Conservation (phyloP, 2,113 vertebrate genomes). For the Platichthys flesus region DNA sequence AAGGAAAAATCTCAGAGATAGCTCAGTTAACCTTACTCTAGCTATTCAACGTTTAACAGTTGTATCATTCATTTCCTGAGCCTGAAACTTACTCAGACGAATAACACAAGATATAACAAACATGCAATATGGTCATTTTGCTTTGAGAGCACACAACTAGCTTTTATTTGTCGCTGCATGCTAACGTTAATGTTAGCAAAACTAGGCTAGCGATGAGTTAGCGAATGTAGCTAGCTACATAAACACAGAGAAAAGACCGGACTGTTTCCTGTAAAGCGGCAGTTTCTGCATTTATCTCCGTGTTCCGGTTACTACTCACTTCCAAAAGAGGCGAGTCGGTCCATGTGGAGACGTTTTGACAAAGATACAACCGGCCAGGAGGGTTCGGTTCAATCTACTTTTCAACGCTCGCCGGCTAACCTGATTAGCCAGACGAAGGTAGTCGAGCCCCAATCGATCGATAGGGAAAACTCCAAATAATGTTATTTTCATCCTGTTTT, state of each 20-base stretch:
- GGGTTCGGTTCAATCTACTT: slow-evolving; percentile 43
- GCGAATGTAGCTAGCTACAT: not conserved
- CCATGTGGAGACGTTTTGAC: slow-evolving; percentile 79
- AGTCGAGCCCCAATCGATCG: slow-evolving; percentile 29
- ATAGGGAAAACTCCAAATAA: not conserved
- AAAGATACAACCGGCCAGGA: not conserved
- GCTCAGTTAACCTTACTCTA: not conserved
- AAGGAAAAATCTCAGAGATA: not conserved
- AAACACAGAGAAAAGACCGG: not conserved
- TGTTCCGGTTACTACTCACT: slow-evolving; percentile 83
- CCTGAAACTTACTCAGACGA: not conserved
- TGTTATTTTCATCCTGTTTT: too few relatives aligned
- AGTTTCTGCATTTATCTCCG: not conserved
- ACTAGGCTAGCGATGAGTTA: not conserved
- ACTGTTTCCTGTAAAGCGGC: not conserved
- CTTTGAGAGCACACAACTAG: not conserved
- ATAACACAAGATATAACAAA: not conserved
- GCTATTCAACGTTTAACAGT: not conserved
- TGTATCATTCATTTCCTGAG: too few relatives aligned
- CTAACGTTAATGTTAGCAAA: slow-evolving; percentile 33
- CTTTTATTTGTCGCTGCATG: not conserved
- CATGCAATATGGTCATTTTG: not conserved
- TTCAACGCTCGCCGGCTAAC: not conserved
- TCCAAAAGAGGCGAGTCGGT: slow-evolving; percentile 89
- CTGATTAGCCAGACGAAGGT: slow-evolving; percentile 19